Conservation (phyloP, 2,113 vertebrate genomes). For the Pleuronectes platessa region DNA sequence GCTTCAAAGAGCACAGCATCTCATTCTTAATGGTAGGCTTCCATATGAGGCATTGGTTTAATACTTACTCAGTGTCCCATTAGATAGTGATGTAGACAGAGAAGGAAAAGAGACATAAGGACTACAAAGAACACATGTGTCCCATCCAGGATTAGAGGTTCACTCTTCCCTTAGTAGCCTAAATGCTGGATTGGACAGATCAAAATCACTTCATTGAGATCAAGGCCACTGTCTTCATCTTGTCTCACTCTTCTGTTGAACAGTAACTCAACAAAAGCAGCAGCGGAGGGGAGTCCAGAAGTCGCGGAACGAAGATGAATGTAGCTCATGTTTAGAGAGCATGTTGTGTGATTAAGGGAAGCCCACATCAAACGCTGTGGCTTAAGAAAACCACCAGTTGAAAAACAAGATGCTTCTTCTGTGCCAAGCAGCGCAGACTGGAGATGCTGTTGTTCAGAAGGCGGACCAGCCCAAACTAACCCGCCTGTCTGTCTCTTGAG, state of each 20-base stretch:
- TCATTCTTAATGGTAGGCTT: constrained; percentile 79
- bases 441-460: constrained; percentile 72
- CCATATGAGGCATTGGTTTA: constrained; percentile 76
- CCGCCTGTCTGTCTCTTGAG: constrained; percentile 74
- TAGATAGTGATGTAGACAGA: constrained; percentile 77
- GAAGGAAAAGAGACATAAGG: constrained; percentile 79
- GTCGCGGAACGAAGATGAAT: constrained; percentile 72
- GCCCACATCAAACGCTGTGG: constrained; percentile 81
- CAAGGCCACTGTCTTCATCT: constrained; percentile 72
- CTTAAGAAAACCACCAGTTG: constrained; percentile 78
- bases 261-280: constrained; percentile 76
- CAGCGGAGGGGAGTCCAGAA: constrained; percentile 55
- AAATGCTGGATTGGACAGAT: constrained; percentile 77
- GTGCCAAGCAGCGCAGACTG: constrained; percentile 60
- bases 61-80: constrained; percentile 74
- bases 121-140: constrained; percentile 78
- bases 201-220: constrained; percentile 79
- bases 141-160: constrained; percentile 79
- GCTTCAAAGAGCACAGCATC: constrained; percentile 79
- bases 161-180: constrained; percentile 75
- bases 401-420: constrained; percentile 81
- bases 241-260: constrained; percentile 65
- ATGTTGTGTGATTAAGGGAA: constrained; percentile 83
- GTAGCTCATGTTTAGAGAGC: constrained; percentile 81
- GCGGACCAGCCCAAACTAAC: constrained; percentile 67